Evolutionary conservation across 2,888 invertebrate genomes (phyloP), one percentile per base, ranked within the genome.

Genomic region (Loripinus fragilis): DNA sequence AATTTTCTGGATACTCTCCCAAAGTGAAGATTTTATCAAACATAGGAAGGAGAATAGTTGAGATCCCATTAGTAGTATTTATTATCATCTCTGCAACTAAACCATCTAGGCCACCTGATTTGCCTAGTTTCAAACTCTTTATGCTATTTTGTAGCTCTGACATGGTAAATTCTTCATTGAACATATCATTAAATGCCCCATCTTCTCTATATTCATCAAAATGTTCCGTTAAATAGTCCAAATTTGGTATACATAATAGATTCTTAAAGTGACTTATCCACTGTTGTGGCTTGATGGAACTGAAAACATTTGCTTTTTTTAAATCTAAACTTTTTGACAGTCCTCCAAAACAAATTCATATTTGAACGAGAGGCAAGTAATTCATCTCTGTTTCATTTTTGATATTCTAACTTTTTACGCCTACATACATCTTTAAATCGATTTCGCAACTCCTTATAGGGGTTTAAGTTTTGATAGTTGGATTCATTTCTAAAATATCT

Each of bases 81-180:
- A 20, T 33, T 33, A 33, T 33, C 33, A 60, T 60, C 28, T 30
- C 60, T 20, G 60, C 5, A 23, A 60, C 17, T 20, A 60, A 33
- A 10, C 60, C 60, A 33, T 60, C 60, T 2, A 33, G 60, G 2
- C 60, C 30, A 1, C 60, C 60, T 30, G 60, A 30, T 33, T 60
- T 60, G 8, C 60, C 60, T 12, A 33, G 3, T 33, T 17, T 60
- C 33, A 60, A 60, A n/a, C n/a, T n/a, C n/a, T n/a, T n/a, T n/a
- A n/a, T n/a, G n/a, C n/a, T n/a, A n/a, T n/a, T n/a, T n/a, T n/a
- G n/a, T n/a, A n/a, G n/a, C 20, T 60, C 60, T 8, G 60, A 17
- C 60, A 60, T 60, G 1, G 60, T 60, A 33, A 60, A 60, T 60
- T 30, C 33, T 12, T 30, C 30, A 60, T 60, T 60, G 33, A 60